A percentile compares a stretch with the other conserved stretches of the same genome.
Conservation (phyloP, 2,113 vertebrate genomes). For the Phasianus colchicus region DNA sequence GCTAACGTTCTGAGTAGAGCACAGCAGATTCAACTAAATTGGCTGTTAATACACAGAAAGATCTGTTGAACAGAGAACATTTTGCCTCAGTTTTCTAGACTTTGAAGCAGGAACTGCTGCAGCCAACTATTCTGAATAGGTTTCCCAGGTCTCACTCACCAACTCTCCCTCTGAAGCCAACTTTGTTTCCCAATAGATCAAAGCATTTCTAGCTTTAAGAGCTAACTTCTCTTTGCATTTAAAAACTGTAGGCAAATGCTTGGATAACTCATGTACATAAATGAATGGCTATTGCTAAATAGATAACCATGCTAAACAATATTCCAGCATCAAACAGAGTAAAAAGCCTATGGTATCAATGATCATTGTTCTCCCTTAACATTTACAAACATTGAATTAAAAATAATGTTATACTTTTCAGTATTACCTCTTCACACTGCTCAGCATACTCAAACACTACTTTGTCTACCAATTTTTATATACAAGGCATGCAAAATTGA, state of each 20-base stretch:
- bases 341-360: neutral
- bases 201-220: neutral
- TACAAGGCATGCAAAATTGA: constrained; percentile 21
- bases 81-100: neutral
- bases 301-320: neutral
- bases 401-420: neutral
- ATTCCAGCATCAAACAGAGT: neutral
- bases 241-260: neutral
- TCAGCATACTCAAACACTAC: neutral
- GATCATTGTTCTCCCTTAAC: neutral
- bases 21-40: neutral
- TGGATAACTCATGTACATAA: neutral
- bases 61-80: neutral
- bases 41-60: neutral
- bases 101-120: neutral
- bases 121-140: neutral
- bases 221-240: neutral
- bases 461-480: neutral
- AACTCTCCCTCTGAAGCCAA: neutral
- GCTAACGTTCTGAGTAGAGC: neutral
- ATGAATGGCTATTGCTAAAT: neutral
- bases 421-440: neutral
- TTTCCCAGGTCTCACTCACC: neutral
- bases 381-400: neutral
- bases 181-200: neutral